These are phyloP conservation scores for Leptinotarsa defecta DNA, from an alignment of 1,140 invertebrate genomes.

Conservation along the genomic window DNA sequence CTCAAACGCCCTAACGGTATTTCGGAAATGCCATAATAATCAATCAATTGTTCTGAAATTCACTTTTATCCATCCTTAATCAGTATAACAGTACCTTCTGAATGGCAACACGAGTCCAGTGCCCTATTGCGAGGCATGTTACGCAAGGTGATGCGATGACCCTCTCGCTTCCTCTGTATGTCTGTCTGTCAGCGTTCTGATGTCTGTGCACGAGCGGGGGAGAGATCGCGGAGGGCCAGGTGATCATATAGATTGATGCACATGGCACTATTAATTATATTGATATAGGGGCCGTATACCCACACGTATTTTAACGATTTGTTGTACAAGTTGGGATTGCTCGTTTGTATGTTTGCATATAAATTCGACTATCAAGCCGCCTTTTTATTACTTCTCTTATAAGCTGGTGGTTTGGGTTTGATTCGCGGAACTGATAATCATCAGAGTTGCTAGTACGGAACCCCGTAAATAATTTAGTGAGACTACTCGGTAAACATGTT, in stretches of 20 bases:
- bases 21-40: not conserved
- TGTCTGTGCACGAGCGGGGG: slow-evolving; percentile 24
- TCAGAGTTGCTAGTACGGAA: not conserved
- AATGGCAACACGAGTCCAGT: slow-evolving; percentile 9
- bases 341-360: not conserved
- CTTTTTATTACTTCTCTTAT: not conserved
- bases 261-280: slow-evolving; percentile 47
- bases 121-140: slow-evolving; percentile 13
- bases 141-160: slow-evolving; percentile 35
- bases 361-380: not conserved
- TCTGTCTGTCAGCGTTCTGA: slow-evolving; percentile 24
- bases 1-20: slow-evolving; percentile 14
- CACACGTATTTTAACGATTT: slow-evolving; percentile 27
- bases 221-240: slow-evolving; percentile 35
- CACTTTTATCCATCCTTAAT: slow-evolving; percentile 14
- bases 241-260: slow-evolving; percentile 44
- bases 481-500: not conserved
- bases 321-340: slow-evolving; percentile 25
- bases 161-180: slow-evolving; percentile 19
- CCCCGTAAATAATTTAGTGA: not conserved
- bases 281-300: slow-evolving; percentile 32
- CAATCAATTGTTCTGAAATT: slow-evolving; percentile 18
- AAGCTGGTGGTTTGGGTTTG: not conserved
- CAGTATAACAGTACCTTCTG: slow-evolving; percentile 20
- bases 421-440: not conserved